Conservation (phyloP, 2,888 invertebrate genomes). For the Drosophila atripex region DNA sequence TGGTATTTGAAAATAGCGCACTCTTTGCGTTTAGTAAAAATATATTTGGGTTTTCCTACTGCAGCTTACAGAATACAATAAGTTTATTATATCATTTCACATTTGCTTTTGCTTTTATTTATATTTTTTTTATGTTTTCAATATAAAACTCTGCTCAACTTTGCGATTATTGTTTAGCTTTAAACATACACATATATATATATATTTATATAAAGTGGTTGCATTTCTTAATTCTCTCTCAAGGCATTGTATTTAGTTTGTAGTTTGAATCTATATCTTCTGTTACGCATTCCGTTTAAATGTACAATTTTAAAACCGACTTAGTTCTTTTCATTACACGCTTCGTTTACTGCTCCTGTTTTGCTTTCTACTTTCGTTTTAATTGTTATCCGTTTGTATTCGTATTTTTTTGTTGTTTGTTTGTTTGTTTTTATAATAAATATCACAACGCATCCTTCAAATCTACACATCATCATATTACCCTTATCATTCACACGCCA, state of each 20-base stretch:
- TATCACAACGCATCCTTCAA: conserved; percentile 84
- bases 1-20: conserved; percentile 77
- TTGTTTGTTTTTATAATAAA: conserved; percentile 81
- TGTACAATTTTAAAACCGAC: conserved; percentile 76
- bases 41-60: conserved; percentile 77
- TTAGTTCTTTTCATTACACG: conserved; percentile 74
- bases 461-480: conserved; percentile 52
- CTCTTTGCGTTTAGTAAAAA: conserved; percentile 75
- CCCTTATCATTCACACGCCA: conserved; percentile 57
- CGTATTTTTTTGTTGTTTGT: conserved; percentile 44
- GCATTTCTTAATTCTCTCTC: conserved; percentile 59
- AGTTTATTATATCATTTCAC: conserved; percentile 41
- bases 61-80: conserved; percentile 59
- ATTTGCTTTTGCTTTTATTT: conserved; percentile 43
- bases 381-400: conserved; percentile 52
- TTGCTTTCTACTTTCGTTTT: conserved; percentile 54
- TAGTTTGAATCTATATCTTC: conserved; percentile 33
- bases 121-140: too few relatives aligned
- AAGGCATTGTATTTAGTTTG: conserved; percentile 66
- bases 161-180: conserved; percentile 39
- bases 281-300: conserved; percentile 60
- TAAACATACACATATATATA: conserved; percentile 29
- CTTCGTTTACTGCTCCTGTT: conserved; percentile 50
- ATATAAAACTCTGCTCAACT: conserved; percentile 42
- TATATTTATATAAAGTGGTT: conserved; percentile 48